Percentiles rank a stretch among this genome's conserved stretches.
Evolutionary conservation across 2,888 invertebrate genomes (phyloP).

Genomic region (Cecidostiba fungosa): DNA sequence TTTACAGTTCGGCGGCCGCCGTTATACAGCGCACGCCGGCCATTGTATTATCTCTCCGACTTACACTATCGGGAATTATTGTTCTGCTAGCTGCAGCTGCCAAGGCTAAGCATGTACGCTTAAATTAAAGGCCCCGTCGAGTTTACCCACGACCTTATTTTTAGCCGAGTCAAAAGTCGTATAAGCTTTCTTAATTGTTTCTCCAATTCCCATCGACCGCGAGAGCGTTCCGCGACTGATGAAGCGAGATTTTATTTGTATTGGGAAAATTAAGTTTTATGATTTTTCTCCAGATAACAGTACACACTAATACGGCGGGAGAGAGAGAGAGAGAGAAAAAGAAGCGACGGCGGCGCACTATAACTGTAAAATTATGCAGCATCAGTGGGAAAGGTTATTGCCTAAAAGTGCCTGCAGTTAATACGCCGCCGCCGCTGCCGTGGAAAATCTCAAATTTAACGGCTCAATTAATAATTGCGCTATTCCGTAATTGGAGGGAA

Average conservation of each 20-base stretch:
- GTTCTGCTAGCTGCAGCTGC: not conserved
- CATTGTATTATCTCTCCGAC: not conserved
- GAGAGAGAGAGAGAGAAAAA: too few relatives aligned
- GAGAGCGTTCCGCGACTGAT: not conserved
- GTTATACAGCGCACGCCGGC: not conserved
- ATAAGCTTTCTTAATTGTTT: not conserved
- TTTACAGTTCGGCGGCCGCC: slow-evolving; percentile 50
- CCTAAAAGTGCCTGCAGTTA: slow-evolving; percentile 31
- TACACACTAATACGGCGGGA: not conserved
- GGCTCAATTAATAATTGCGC: slow-evolving; percentile 54
- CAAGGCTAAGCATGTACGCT: not conserved
- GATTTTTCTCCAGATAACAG: slow-evolving; percentile 23
- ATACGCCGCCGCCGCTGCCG: slow-evolving; percentile 24
- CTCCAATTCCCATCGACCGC: not conserved
- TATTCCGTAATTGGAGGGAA: slow-evolving; percentile 49
- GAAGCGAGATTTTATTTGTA: slow-evolving; percentile 5
- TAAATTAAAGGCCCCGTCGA: slow-evolving; percentile 34
- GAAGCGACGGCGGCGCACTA: not conserved
- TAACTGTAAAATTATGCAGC: slow-evolving; percentile 43
- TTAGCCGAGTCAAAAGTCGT: not conserved
- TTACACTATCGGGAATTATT: slow-evolving; percentile 33
- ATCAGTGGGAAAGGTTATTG: slow-evolving; percentile 13
- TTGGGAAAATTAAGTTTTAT: slow-evolving; percentile 4
- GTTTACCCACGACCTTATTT: not conserved
- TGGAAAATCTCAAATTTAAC: slow-evolving; percentile 43